A percentile compares a stretch with the other conserved stretches of the same genome.
Conservation (phyloP, 2,888 invertebrate genomes). For the Phyllotreta cruciferae region DNA sequence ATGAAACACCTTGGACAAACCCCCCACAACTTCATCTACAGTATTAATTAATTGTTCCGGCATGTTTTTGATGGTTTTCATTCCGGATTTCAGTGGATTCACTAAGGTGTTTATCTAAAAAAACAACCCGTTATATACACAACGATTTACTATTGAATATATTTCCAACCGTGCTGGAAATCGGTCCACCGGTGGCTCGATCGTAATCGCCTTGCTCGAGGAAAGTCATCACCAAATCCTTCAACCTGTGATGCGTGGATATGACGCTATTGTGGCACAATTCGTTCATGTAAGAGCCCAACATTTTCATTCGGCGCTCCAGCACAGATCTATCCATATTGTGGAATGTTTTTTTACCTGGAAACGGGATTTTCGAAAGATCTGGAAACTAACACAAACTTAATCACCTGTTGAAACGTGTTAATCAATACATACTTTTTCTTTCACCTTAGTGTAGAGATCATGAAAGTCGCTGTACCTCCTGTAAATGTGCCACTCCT, state of each 20-base stretch:
- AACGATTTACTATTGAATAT: not conserved
- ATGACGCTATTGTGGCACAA: slow-evolving; percentile 69
- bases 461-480: slow-evolving; percentile 95
- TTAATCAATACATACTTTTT: slow-evolving; percentile 62
- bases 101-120: slow-evolving; percentile 60
- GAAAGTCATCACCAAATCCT: slow-evolving; percentile 69
- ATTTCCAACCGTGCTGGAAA: slow-evolving; percentile 64
- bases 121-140: slow-evolving; percentile 3
- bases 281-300: slow-evolving; percentile 82
- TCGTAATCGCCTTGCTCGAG: slow-evolving; percentile 76
- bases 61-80: slow-evolving; percentile 85
- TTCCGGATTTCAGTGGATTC: slow-evolving; percentile 79
- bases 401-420: no score
- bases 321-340: slow-evolving; percentile 86
- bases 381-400: slow-evolving; percentile 73
- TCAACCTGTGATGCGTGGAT: slow-evolving; percentile 68
- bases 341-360: slow-evolving; percentile 93
- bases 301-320: slow-evolving; percentile 81
- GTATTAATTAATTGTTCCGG: slow-evolving; percentile 88
- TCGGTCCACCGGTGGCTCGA: slow-evolving; percentile 67
- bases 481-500: slow-evolving; percentile 90
- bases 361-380: slow-evolving; percentile 79
- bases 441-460: slow-evolving; percentile 81
- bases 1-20: slow-evolving; percentile 79
- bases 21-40: slow-evolving; percentile 84